Base-by-base conservation (phyloP, 53 echinoderm and acorn worm genomes). In the Apostichopus leukothele region DNA sequence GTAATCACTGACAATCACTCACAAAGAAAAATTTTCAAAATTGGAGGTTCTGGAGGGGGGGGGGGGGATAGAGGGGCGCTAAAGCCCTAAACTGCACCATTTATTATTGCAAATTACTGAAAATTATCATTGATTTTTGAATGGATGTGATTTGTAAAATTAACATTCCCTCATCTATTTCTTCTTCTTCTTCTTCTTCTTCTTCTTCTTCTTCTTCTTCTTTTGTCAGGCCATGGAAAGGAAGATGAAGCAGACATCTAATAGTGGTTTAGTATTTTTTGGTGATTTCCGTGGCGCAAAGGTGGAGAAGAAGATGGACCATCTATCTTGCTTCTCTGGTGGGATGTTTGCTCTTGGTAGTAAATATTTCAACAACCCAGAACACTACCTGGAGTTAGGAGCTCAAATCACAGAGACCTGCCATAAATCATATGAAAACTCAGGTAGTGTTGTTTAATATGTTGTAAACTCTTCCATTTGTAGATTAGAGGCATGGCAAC, bases 331-430 rank as follows among this genome's bases (percentile, higher is more conserved):
- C 73, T 99, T 99, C 88, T 94, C 96, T 6, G 99, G 99, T 9
- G 99, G 99, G 3, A 99, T 99, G 99, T 96, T 99, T 79, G 99
- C 92, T n/a, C 92, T 99, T 10, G 94, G 96, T 5, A 91, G 96
- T 10, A 89, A 91, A 89, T 94, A 88, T 77, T 50, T 76, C 50
- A 13, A 66, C 51, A 88, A 92, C 73, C 84, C 93, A 59, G 91
- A 95, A 67, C 93, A 99, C 67, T 90, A 96, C 20, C 54, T 99
- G 11, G 93, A 96, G 20, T 76, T 99, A 13, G 99, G 99, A 9
- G 94, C 86, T 10, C 87, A 99, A 73, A 75, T 99, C 3, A 92
- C 99, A 51, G 89, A 86, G 60, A 99, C 99, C 6, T 99, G 99
- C 84, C 99, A 99, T 75, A 79, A 89, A 75, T 83, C 99, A 5